Percentiles rank a stretch among this genome's conserved stretches.
Conservation (phyloP, 2,113 vertebrate species). For the Phalacrocorax brasilianus region DNA sequence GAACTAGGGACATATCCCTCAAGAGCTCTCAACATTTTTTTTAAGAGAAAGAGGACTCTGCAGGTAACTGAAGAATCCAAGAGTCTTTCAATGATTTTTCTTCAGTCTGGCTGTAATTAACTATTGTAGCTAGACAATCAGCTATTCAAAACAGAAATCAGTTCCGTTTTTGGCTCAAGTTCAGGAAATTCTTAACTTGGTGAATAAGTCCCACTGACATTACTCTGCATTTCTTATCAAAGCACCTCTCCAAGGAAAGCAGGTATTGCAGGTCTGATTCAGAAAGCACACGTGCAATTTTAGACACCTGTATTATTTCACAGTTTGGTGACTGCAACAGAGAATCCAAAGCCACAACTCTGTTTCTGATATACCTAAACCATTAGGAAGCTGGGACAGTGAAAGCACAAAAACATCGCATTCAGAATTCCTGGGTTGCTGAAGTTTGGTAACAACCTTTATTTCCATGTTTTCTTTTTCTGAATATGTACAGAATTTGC, state of each 20-base stretch:
- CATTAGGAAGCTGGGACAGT: not conserved
- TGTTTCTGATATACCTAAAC: not conserved
- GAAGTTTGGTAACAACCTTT: not conserved
- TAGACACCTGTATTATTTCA: not conserved
- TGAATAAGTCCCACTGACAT: not conserved
- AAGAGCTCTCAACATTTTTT: not conserved
- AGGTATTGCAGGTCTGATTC: not conserved
- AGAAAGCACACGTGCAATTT: not conserved
- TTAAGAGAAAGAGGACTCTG: not conserved
- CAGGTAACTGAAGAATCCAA: not conserved
- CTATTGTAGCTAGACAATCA: not conserved
- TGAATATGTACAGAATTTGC: not conserved
- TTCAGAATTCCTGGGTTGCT: not conserved
- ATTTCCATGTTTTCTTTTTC: not conserved
- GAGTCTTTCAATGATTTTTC: not conserved
- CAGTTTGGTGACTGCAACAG: not conserved
- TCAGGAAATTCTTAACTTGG: not conserved
- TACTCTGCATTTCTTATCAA: not conserved
- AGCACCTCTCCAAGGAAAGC: not conserved
- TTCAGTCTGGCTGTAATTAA: not conserved
- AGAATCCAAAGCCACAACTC: not conserved
- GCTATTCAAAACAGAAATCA: not conserved
- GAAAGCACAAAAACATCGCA: not conserved
- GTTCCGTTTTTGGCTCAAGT: not conserved
- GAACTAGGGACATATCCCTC: not conserved